Base-by-base conservation (phyloP, 1,140 invertebrate genomes). In the Battus philenor region DNA sequence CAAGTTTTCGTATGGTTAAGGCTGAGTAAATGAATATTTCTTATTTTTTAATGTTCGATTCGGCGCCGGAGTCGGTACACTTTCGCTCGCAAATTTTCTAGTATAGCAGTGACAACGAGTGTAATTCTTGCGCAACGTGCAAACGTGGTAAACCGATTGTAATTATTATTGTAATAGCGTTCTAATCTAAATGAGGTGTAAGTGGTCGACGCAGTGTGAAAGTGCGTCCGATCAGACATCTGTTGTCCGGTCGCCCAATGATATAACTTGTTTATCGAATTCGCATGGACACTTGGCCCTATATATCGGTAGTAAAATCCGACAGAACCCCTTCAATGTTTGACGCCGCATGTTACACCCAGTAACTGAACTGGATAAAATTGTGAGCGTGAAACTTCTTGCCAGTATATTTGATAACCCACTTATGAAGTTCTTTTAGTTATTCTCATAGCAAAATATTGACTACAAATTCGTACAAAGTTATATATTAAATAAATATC, bases 21-120 rank as follows among this genome's bases (percentile, higher is more conserved):
- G 13, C 15, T 10, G 12, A 8, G n/a, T 31, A 39, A 38, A 41
- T 12, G 38, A 17, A 29, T 29, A 9, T 13, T n/a, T 8, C n/a
- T 29, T 18, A 8, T 17, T 10, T 41, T 39, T 17, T 7, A 9
- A 27, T 27, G 2, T 27, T 8, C n/a, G 7, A 39, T 26, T 18
- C 38, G 53, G 39, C 45, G 4, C 4, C n/a, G n/a, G 17, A 45
- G 50, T 41, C 33, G 50, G 20, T 49, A 53, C 56, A 72, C 72
- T 76, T 76, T 76, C 72, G 72, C 72, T 67, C 54, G 67, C 68
- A 59, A 70, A 66, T 72, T 75, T 61, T 68, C 57, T 61, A 63
- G 41, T 47, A 54, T 46, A 50, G 34, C 45, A 30, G 39, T 44
- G 44, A 41, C 44, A 54, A 55, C 31, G 32, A 26, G 44, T 29